Base-by-base conservation (phyloP, 2,113 vertebrate species). In the Oncorhynchus nerka region DNA sequence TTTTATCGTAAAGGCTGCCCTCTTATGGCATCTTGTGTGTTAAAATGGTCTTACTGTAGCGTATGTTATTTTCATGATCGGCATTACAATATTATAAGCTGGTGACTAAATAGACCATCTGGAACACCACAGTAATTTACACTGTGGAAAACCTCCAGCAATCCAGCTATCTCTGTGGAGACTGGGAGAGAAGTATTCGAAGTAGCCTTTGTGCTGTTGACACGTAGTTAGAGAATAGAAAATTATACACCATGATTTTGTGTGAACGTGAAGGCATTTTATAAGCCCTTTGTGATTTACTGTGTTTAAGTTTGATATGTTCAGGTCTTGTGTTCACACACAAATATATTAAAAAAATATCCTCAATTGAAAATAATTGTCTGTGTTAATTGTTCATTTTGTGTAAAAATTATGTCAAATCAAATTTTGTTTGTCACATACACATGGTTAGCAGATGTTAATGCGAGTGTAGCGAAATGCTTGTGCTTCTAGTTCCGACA, bases 391-490 rank as follows among this genome's bases (percentile, higher is more conserved):
- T 81, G 15, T 82, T 85, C 32, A 78, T 84, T 66, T 89, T 89
- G 79, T 89, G 84, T 34, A 87, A 83, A 71, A 39, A 87, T 86
- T 85, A 90, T 93, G 85, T 90, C 74, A 84, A 83, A 85, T 90
- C 28, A 3, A 28, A 3, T 28, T 28, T 28, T 3, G 3, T 28
- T 28, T 3, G 28, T 28, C 28, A 28, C 28, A 28, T 28, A 3
- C 28, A 28, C 28, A 28, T 28, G 28, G 28, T 28, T 28, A 28
- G 28, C 28, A 28, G 28, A 28, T 28, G 3, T 28, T 28, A 28
- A 28, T 28, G 0, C 3, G 28, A 28, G 28, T 28, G 28, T 28
- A 28, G 28, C 3, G 28, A 28, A 28, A 28, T 28, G 28, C 28
- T 28, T 28, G 28, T 28, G 28, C 28, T 28, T 28, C 3, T 28